A percentile compares a stretch with the other conserved stretches of the same genome.
Evolutionary conservation across 1,140 invertebrate genomes (phyloP).

Genomic region (Leucophenga varia): DNA sequence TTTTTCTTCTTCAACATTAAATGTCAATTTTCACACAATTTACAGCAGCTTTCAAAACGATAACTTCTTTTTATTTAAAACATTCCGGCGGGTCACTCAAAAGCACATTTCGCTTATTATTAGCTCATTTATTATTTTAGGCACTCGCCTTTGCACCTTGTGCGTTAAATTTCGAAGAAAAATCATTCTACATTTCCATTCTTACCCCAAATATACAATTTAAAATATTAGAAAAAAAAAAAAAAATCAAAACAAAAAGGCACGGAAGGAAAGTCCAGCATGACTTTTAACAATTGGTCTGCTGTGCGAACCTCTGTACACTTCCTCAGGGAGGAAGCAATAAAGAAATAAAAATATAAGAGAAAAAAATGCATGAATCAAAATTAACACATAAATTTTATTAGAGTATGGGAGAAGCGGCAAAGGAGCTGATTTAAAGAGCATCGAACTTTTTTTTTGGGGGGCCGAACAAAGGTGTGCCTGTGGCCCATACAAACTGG

Average conservation of each 20-base stretch:
- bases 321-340: slow-evolving; percentile 15
- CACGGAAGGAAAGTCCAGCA: too few species aligned
- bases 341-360: slow-evolving; percentile 14
- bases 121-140: slow-evolving; percentile 54
- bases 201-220: too few species aligned
- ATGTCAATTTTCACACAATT: slow-evolving; percentile 43
- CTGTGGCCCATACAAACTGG: too few species aligned
- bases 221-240: too few species aligned
- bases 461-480: too few species aligned
- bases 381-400: slow-evolving; percentile 56
- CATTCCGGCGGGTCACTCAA: slow-evolving; percentile 53
- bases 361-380: slow-evolving; percentile 33
- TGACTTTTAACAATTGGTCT: too few species aligned
- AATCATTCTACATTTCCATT: too few species aligned
- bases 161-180: slow-evolving; percentile 11
- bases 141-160: slow-evolving; percentile 25
- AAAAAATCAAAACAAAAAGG: too few species aligned
- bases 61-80: not conserved
- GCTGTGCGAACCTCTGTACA: too few species aligned
- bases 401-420: too few species aligned
- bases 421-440: too few species aligned
- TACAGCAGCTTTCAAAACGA: not conserved
- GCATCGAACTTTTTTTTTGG: too few species aligned
- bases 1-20: slow-evolving; percentile 1
- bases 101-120: slow-evolving; percentile 56